Percentiles rank a stretch among this genome's conserved stretches.
These are phyloP conservation scores for Drosophila kanapiae DNA, from an alignment of 1,140 invertebrate genomes.

Conservation along the genomic window DNA sequence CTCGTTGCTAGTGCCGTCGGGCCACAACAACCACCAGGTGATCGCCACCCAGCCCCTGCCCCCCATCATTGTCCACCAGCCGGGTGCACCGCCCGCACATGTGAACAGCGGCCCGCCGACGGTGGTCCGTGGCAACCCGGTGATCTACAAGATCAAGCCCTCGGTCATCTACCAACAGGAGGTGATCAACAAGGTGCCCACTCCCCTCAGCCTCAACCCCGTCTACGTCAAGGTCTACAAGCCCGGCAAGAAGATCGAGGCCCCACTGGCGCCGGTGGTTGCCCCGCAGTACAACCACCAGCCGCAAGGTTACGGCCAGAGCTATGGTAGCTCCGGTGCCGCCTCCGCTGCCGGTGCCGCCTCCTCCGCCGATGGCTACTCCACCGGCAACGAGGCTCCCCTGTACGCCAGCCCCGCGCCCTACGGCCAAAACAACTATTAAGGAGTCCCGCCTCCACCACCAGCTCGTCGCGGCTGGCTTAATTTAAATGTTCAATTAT, in stretches of 20 bases:
- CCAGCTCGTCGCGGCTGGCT: slow-evolving; percentile 18
- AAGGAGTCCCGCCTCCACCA: slow-evolving; percentile 11
- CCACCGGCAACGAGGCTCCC: slow-evolving; percentile 55
- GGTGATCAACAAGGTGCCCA: slow-evolving; percentile 84
- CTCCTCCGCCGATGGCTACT: slow-evolving; percentile 53
- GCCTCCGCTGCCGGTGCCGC: slow-evolving; percentile 43
- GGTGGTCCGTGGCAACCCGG: slow-evolving; percentile 78
- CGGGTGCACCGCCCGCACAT: slow-evolving; percentile 73
- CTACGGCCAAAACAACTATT: slow-evolving; percentile 68
- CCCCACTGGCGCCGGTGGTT: slow-evolving; percentile 74
- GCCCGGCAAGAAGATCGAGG: slow-evolving; percentile 81
- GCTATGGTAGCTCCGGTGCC: slow-evolving; percentile 47
- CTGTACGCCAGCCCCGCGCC: slow-evolving; percentile 70
- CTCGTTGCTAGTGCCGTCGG: slow-evolving; percentile 77
- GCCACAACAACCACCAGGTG: slow-evolving; percentile 79
- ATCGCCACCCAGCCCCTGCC: slow-evolving; percentile 81
- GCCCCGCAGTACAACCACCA: slow-evolving; percentile 66
- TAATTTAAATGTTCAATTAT: slow-evolving; percentile 64
- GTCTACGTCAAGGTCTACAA: slow-evolving; percentile 84
- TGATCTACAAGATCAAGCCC: slow-evolving; percentile 82
- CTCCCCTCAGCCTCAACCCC: slow-evolving; percentile 78
- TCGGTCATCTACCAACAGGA: slow-evolving; percentile 83
- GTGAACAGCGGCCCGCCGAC: slow-evolving; percentile 80
- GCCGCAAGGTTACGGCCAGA: slow-evolving; percentile 48
- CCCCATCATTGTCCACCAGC: slow-evolving; percentile 81